These are phyloP conservation scores for Platynereis dumerilii DNA, from an alignment of 2,888 invertebrate species.

Conservation along the genomic window DNA sequence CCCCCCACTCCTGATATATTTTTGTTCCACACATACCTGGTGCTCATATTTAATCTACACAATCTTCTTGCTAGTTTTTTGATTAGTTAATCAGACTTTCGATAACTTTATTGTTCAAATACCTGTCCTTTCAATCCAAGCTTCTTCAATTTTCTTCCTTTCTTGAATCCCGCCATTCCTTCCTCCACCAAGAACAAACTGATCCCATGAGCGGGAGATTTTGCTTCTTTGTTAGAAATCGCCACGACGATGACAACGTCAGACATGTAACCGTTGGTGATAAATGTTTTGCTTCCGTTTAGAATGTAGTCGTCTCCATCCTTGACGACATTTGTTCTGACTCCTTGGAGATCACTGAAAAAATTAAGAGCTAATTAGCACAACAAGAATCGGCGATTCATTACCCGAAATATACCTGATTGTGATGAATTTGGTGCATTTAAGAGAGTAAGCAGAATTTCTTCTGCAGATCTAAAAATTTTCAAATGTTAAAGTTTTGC, in stretches of 20 bases:
- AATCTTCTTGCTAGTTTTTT: no score
- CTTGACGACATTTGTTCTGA: conserved; percentile 62
- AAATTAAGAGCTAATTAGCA: neutral
- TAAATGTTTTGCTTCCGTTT: conserved; percentile 65
- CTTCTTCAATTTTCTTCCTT: conserved; percentile 64
- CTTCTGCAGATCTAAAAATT: no score
- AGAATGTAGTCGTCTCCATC: conserved; percentile 65
- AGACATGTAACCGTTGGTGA: conserved; percentile 64
- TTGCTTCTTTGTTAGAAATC: conserved; percentile 62
- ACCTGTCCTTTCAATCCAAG: conserved; percentile 62
- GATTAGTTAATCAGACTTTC: no score
- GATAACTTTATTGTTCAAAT: no score
- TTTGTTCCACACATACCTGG: no score
- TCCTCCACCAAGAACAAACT: conserved; percentile 64
- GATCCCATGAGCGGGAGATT: conserved; percentile 63
- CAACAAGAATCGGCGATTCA: no score
- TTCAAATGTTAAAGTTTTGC: no score
- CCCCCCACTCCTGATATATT: no score
- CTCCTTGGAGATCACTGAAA: conserved; percentile 64
- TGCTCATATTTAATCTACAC: no score
- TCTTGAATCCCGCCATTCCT: conserved; percentile 63
- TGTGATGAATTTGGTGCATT: no score
- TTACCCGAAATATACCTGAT: no score
- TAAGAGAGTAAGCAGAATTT: no score
- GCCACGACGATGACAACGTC: conserved; percentile 65